Conservation (phyloP, 2,113 vertebrate genomes). For the Oreotrochilus melanogaster region DNA sequence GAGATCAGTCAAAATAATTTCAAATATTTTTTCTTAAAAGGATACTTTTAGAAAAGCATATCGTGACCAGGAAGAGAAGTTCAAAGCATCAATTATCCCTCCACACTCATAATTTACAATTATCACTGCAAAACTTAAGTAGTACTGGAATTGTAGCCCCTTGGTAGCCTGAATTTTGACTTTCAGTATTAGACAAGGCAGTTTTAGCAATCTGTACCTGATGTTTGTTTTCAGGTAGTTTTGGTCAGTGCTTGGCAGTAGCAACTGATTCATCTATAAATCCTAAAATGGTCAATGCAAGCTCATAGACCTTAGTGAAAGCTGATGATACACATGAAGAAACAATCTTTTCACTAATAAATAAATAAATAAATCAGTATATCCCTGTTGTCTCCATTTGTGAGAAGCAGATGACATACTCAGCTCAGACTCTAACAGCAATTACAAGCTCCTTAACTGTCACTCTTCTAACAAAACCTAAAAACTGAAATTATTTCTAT, state of each 20-base stretch:
- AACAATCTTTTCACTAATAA: not conserved
- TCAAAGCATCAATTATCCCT: not conserved
- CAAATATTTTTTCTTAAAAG: not conserved
- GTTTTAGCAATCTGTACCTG: not conserved
- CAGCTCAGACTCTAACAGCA: not conserved
- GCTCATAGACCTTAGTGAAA: fast-evolving
- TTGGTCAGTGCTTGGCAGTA: not conserved
- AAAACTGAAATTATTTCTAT: slow-evolving; percentile 15
- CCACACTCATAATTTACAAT: not conserved
- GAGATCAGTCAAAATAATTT: not conserved
- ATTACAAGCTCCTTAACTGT: not conserved
- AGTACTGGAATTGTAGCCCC: not conserved
- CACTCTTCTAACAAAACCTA: not conserved
- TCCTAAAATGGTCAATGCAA: not conserved
- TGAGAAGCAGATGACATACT: not conserved
- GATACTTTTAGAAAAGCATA: not conserved
- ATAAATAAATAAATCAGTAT: not conserved
- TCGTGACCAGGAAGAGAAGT: not conserved
- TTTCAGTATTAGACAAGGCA: not conserved
- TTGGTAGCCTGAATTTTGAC: not conserved
- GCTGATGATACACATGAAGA: not conserved
- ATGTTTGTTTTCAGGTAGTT: not conserved
- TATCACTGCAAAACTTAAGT: not conserved
- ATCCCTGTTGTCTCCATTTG: not conserved
- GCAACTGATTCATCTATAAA: not conserved